Base-by-base conservation (phyloP, 2,113 vertebrate genomes). In the Beaufortia kweichowensis region DNA sequence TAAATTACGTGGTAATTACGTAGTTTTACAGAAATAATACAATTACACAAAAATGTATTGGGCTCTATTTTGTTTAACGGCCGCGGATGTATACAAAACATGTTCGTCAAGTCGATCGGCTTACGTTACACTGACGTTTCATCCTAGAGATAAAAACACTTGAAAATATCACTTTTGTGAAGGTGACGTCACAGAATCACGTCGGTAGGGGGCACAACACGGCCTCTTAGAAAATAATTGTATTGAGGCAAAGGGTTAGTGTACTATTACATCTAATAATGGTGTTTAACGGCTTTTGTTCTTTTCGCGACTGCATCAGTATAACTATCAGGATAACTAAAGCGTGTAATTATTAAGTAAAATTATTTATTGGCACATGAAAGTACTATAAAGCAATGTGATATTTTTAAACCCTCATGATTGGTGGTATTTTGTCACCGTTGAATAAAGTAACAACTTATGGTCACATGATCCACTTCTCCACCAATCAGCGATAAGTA, bases 401-500 rank as follows among this genome's bases (percentile, higher is more conserved):
- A 5, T 33, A n/a, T 11, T 55, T 35, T 15, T 19, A 7, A 6
- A 7, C 9, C 17, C 21, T n/a, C 9, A 6, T n/a, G 48, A 53
- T 53, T 53, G 48, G 48, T 53, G 19, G 6, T 9, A 53, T n/a
- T 53, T 28, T 59, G 26, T 15, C 23, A 59, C 7, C 33, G 69
- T 43, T 59, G 23, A 72, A 43, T 59, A 72, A 59, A n/a, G 69
- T 59, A 59, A 43, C 33, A 28, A 12, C 10, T 29, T 6, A n/a
- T 50, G 12, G 28, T 48, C 71, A 74, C 41, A 1, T 62, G 71
- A 74, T 12, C 23, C 50, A 48, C 1, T 19, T 21, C 57, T 61
- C 1, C 50, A 61, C 70, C 70, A 74, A 74, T 74, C 70, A 29
- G 41, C 26, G 57, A 29, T 3, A 11, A 46, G 39, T 8, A 7